phyloP scores from a whole-genome alignment of 2,113 vertebrate genomes.

The Grammomys surdaster region DNA sequence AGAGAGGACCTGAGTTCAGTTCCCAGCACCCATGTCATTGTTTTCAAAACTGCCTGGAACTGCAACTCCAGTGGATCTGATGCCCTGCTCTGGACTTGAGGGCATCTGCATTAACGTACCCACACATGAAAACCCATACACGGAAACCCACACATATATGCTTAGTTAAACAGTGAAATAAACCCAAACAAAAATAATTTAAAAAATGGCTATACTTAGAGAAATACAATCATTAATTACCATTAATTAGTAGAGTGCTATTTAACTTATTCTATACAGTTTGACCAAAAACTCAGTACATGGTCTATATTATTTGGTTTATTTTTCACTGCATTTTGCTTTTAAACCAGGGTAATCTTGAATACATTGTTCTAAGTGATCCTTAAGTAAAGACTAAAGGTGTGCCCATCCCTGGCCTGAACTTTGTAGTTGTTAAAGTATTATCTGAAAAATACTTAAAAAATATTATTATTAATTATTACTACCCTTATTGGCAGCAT shows the following conservation, averaged over 20 bases:
- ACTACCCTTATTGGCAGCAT: not conserved
- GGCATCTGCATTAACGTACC: not conserved
- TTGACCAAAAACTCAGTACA: not conserved
- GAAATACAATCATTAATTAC: not conserved
- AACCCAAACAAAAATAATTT: not conserved
- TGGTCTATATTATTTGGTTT: not conserved
- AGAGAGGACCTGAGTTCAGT: not conserved
- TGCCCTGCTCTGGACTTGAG: not conserved
- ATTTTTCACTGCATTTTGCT: not conserved
- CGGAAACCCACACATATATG: not conserved
- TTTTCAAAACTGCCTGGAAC: not conserved
- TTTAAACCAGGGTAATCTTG: not conserved
- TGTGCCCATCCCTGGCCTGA: not conserved
- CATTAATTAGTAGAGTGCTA: not conserved
- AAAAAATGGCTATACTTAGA: not conserved
- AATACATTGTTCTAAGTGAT: not conserved
- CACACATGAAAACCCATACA: not conserved
- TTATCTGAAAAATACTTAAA: slow-evolving; percentile 38
- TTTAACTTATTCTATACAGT: not conserved
- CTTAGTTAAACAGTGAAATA: not conserved
- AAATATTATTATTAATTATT: not conserved
- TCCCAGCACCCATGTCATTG: not conserved
- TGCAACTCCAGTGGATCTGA: not conserved
- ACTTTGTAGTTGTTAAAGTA: slow-evolving; percentile 10
- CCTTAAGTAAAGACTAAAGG: not conserved